Evolutionary conservation across 1,140 invertebrate species (phyloP), one percentile per base, ranked within the genome.

Genomic region (Hylaeus volcanicus): DNA sequence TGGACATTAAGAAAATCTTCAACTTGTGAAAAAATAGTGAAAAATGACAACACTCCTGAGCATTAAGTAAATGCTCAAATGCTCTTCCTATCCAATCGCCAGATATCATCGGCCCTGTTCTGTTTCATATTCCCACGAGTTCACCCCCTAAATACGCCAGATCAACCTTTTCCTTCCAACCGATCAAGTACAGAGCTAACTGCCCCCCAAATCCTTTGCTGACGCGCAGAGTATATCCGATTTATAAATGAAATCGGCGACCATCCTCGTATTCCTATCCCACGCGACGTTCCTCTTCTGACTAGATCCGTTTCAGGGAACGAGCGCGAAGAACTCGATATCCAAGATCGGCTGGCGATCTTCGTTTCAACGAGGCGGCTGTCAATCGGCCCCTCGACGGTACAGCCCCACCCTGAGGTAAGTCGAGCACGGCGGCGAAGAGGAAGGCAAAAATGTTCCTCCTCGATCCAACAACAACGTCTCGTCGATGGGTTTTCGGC

Each of bases 401-500:
- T n/a, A 1, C 51, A 12, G 11, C n/a, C 15, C 8, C 39, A 15
- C 51, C 3, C 15, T 6, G 39, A 73, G 26, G 69, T 73, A 73
- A 79, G 76, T 61, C 78, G 70, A 60, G 51, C 64, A 39, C 39
- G 71, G 11, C 39, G n/a, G 2, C 4, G 5, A 15, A 37, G 3
- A 37, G 56, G 65, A 58, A 64, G 64, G 65, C 26, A 65, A 77
- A 81, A 78, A 79, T 82, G 78, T 82, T 72, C 65, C 69, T 78
- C 58, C 73, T 69, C 70, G 53, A 75, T 73, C 43, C 72, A 53
- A 79, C 75, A 77, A 82, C 80, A 82, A 76, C 72, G 72, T 72
- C 77, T 73, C 64, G 79, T 74, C 83, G 79, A 87, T 85, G 64
- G 66, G 53, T 79, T 88, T 88, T 74, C 83, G 81, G 65, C 78